Percentiles rank a stretch among this genome's conserved stretches.
phyloP scores from a whole-genome alignment of 1,140 invertebrate genomes.

The Rhagoletis pomonella region DNA sequence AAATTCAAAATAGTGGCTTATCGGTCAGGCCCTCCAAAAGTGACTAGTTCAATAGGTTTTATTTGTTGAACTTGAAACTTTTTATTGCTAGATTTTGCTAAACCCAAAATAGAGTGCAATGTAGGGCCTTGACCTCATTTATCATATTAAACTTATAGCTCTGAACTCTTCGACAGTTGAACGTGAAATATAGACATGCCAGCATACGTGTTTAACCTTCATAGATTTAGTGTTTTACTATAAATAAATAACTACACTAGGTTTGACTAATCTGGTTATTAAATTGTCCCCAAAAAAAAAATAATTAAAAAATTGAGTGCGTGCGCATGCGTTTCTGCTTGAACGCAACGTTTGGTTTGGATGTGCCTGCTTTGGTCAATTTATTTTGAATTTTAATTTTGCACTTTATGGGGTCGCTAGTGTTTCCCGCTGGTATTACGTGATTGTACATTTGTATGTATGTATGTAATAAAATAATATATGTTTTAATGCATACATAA shows the following conservation, averaged over 20 bases:
- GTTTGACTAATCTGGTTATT: neutral
- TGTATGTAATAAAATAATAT: too few species aligned
- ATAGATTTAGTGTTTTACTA: too few species aligned
- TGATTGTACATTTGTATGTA: neutral
- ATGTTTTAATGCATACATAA: too few species aligned
- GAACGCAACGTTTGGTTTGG: neutral
- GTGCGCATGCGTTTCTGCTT: conserved; percentile 33
- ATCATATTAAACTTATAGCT: neutral
- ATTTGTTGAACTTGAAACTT: neutral
- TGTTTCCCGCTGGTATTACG: neutral
- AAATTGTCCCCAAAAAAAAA: neutral
- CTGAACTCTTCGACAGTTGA: neutral
- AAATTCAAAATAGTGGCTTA: neutral
- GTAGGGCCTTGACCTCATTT: conserved; percentile 13
- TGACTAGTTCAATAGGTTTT: conserved; percentile 8
- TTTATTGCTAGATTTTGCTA: neutral
- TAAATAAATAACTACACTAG: neutral
- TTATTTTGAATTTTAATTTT: neutral
- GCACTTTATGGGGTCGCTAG: neutral
- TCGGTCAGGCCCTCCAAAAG: neutral
- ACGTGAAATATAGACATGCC: neutral
- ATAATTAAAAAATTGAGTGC: neutral
- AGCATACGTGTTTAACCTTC: neutral
- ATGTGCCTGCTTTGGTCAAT: neutral
- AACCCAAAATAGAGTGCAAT: neutral